phyloP scores from a whole-genome alignment of 1,140 invertebrate genomes.

The Aphelinus certus region DNA sequence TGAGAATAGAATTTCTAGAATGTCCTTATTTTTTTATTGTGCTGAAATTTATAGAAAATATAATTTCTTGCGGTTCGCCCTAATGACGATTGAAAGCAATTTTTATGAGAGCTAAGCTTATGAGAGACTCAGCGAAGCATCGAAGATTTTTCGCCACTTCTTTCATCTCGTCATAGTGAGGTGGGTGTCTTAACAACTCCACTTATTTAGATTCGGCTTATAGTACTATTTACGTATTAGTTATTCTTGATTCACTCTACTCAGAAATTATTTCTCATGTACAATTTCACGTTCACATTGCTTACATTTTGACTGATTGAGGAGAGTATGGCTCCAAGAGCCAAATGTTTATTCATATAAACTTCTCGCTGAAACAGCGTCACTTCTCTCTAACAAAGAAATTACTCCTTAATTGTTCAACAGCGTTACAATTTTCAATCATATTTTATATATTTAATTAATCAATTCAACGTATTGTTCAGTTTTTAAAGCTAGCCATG shows the following conservation, averaged over 20 bases:
- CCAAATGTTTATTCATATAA: slow-evolving; percentile 16
- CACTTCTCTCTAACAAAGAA: neutral
- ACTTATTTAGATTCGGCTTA: slow-evolving; percentile 14
- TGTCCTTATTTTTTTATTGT: slow-evolving; percentile 12
- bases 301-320: slow-evolving; percentile 24
- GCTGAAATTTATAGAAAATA: slow-evolving; percentile 16
- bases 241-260: slow-evolving; percentile 19
- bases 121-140: slow-evolving; percentile 18
- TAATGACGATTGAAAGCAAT: slow-evolving; percentile 2
- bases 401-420: neutral
- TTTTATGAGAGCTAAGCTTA: slow-evolving; percentile 16
- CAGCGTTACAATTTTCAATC: slow-evolving; percentile 2
- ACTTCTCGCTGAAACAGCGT: slow-evolving; percentile 23
- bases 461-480: neutral
- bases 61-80: slow-evolving; percentile 11
- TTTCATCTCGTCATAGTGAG: neutral
- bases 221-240: slow-evolving; percentile 22
- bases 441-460: neutral
- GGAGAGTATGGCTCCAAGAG: slow-evolving; percentile 19
- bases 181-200: slow-evolving; percentile 5
- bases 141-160: neutral
- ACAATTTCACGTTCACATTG: slow-evolving; percentile 31
- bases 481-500: neutral
- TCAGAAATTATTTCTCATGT: slow-evolving; percentile 29
- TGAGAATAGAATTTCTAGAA: neutral